Evolutionary conservation across 2,113 vertebrate genomes (phyloP), one percentile per base, ranked within the genome.

Genomic region (Candoia aspera): DNA sequence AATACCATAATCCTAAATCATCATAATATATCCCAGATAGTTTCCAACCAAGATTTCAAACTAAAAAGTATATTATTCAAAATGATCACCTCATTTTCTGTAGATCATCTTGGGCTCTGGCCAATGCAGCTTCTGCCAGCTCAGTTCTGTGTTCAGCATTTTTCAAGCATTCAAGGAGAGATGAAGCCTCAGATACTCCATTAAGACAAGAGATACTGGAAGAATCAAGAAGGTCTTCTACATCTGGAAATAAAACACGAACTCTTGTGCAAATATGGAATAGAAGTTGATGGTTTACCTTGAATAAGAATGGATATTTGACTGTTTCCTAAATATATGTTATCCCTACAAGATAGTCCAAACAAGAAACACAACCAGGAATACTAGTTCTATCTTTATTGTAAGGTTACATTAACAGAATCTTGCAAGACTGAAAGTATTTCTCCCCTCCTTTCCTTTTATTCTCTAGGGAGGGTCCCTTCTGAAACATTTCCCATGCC

Each of bases 11-110:
- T 49, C 5, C 6, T 84, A 37, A 53, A 83, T 86, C 21, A 24
- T 23, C 57, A 19, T 54, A 58, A 68, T 17, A 24, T 13, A 85
- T 68, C 58, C 33, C 90, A 49, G 55, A 46, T 17, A 15, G 24
- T 49, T 79, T 37, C 87, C n/a, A 89, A 55, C 23, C 29, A 42
- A 86, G 24, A n/a, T 79, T 83, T 60, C 55, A 54, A 86, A 37
- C 21, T 29, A 59, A 79, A 59, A 91, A 9, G n/a, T 8, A 0
- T 10, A 46, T 68, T 46, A 93, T 10, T 89, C 83, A 8, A 55
- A 90, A 79, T 89, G 84, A 95, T 96, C 90, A 99, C 99, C 96
- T 99, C 96, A 99, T 98, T 96, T 97, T 99, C 33, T 99, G 98
- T 58, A 99, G 97, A 94, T 99, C 99, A 11, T 98, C 98, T 58